Conservation (phyloP, 1,140 invertebrate species). For the Prorops nasuta region DNA sequence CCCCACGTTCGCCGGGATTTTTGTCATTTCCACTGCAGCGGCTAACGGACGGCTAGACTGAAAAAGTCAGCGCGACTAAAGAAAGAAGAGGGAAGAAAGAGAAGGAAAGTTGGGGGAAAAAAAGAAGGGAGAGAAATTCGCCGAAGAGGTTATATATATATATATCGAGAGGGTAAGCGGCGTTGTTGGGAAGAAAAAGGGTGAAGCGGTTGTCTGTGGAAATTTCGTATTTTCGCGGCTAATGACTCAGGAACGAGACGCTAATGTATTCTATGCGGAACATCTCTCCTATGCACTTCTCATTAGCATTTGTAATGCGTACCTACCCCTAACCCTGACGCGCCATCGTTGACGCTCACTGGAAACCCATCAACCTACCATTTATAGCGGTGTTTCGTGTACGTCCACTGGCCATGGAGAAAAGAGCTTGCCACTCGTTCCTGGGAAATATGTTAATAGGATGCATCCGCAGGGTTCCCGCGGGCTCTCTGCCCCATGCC, state of each 20-base stretch:
- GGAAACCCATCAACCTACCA: conserved; percentile 45
- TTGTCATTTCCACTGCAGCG: no score
- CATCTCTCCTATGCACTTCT: conserved; percentile 46
- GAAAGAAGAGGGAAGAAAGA: no score
- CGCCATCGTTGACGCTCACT: conserved; percentile 33
- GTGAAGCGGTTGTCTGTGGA: no score
- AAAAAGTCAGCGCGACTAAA: no score
- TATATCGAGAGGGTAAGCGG: no score
- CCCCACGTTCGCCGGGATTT: no score
- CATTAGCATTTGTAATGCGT: conserved; percentile 55
- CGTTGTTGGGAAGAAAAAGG: no score
- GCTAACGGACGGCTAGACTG: no score
- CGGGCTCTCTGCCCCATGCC: no score
- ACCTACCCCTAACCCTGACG: conserved; percentile 31
- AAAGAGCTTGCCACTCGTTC: conserved; percentile 31
- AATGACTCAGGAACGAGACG: conserved; percentile 53
- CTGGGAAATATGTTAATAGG: conserved; percentile 31
- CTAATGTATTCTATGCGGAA: conserved; percentile 53
- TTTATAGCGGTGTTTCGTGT: conserved; percentile 39
- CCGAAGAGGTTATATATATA: no score
- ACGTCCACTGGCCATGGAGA: conserved; percentile 5
- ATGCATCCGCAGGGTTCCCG: conserved; percentile 17
- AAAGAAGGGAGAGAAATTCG: no score
- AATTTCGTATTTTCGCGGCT: conserved; percentile 51
- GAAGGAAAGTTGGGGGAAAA: no score